These are phyloP conservation scores for Exocentrus adspersus DNA, from an alignment of 2,888 invertebrate species.

Conservation along the genomic window DNA sequence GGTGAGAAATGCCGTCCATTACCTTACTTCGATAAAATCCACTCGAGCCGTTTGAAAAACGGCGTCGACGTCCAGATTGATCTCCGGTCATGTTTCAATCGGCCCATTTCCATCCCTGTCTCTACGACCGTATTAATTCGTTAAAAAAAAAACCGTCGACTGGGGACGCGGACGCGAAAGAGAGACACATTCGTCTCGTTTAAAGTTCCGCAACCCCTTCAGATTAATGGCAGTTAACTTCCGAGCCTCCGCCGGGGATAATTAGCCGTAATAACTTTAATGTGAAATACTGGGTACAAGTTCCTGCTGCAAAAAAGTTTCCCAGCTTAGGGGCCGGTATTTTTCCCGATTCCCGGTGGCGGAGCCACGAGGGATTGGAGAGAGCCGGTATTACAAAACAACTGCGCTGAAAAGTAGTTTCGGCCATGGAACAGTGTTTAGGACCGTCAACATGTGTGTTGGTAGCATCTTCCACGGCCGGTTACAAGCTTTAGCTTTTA, in stretches of 20 bases:
- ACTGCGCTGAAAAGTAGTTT: too few species aligned
- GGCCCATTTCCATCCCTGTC: constrained; percentile 14
- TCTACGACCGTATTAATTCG: too few species aligned
- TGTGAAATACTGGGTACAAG: constrained; percentile 16
- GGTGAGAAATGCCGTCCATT: background rate
- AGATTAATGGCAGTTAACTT: constrained; percentile 14
- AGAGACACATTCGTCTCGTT: constrained; percentile 1
- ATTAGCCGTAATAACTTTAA: constrained; percentile 15
- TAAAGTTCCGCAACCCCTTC: constrained; percentile 8
- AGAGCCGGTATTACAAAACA: too few species aligned
- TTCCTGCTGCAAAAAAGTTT: constrained; percentile 2
- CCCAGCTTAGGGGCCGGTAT: background rate
- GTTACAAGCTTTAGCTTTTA: constrained; percentile 59
- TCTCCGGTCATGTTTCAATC: constrained; percentile 13
- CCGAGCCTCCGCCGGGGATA: constrained; percentile 10
- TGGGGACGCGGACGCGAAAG: background rate
- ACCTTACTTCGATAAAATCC: background rate
- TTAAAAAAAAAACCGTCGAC: too few species aligned
- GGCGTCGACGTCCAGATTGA: constrained; percentile 1
- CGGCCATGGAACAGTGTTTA: too few species aligned
- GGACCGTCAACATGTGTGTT: too few species aligned
- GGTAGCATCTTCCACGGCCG: constrained; percentile 37
- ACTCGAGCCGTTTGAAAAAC: background rate
- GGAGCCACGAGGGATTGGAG: too few species aligned
- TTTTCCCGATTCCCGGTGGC: too few species aligned